A percentile compares a stretch with the other conserved stretches of the same genome.
phyloP scores from a whole-genome alignment of 1,140 invertebrate genomes.

The Nixonia krombeini region DNA sequence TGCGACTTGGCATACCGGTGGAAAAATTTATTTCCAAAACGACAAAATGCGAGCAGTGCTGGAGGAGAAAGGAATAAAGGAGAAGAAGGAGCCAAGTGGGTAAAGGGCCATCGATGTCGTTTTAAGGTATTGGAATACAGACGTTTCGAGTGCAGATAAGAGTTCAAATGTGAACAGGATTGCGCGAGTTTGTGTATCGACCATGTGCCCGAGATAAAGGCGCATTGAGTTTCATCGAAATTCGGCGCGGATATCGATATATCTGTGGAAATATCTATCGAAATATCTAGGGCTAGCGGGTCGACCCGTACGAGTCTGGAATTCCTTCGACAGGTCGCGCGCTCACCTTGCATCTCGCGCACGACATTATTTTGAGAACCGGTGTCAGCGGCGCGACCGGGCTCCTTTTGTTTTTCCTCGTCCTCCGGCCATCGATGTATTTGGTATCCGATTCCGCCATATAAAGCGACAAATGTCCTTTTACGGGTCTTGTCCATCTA shows the following conservation, averaged over 20 bases:
- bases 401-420: slow-evolving; percentile 62
- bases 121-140: slow-evolving; percentile 22
- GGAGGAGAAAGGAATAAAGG: slow-evolving; percentile 13
- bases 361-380: slow-evolving; percentile 56
- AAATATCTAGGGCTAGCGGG: slow-evolving; percentile 12
- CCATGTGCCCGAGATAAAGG: slow-evolving; percentile 19
- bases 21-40: slow-evolving; percentile 25
- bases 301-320: slow-evolving; percentile 23
- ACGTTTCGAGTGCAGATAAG: slow-evolving; percentile 13
- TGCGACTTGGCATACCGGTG: neutral
- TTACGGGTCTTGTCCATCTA: slow-evolving; percentile 58
- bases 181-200: neutral
- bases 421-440: slow-evolving; percentile 55
- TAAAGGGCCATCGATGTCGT: slow-evolving; percentile 15
- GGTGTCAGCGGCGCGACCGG: slow-evolving; percentile 35
- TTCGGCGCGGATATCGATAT: slow-evolving; percentile 17
- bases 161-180: slow-evolving; percentile 1
- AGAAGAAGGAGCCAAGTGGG: slow-evolving; percentile 10
- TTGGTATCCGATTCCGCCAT: slow-evolving; percentile 63
- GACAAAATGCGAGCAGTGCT: slow-evolving; percentile 4
- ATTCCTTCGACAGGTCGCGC: slow-evolving; percentile 23
- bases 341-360: neutral
- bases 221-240: slow-evolving; percentile 10
- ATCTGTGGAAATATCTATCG: slow-evolving; percentile 5
- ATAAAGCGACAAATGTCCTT: slow-evolving; percentile 65